phyloP scores from a whole-genome alignment of 2,888 invertebrate genomes.

The Rambutsinella grinnellia region DNA sequence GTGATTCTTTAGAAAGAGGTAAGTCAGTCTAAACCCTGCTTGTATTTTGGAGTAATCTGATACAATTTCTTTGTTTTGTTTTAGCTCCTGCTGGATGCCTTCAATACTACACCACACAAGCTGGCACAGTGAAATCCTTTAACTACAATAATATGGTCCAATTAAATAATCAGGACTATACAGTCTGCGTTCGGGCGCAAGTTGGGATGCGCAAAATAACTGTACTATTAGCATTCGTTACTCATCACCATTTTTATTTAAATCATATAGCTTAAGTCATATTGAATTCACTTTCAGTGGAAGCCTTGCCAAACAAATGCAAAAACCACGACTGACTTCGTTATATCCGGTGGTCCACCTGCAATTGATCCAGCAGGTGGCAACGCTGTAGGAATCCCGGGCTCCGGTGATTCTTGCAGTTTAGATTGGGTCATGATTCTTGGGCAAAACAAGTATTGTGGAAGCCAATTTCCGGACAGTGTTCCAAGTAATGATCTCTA shows the following conservation, averaged over 20 bases:
- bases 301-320: constrained; percentile 43
- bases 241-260: no score
- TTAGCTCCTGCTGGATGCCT: constrained; percentile 62
- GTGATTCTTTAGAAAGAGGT: constrained; percentile 59
- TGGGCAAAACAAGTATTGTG: constrained; percentile 61
- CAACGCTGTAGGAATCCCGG: not conserved
- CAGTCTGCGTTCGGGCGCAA: constrained; percentile 55
- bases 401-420: constrained; percentile 41
- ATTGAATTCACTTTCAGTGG: no score
- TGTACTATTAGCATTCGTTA: no score
- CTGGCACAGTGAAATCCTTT: constrained; percentile 60
- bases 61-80: constrained; percentile 5
- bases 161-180: constrained; percentile 62
- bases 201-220: constrained; percentile 60
- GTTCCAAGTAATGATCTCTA: constrained; percentile 38
- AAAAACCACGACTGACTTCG: constrained; percentile 37
- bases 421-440: constrained; percentile 60
- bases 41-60: not conserved
- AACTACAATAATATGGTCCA: constrained; percentile 57
- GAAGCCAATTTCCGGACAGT: constrained; percentile 51
- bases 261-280: no score
- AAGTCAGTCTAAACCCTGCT: not conserved
- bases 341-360: constrained; percentile 38
- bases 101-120: constrained; percentile 60
- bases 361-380: constrained; percentile 32